These are phyloP conservation scores for Macroramphosus scolopax DNA, from an alignment of 2,797 vertebrate species.

Conservation along the genomic window DNA sequence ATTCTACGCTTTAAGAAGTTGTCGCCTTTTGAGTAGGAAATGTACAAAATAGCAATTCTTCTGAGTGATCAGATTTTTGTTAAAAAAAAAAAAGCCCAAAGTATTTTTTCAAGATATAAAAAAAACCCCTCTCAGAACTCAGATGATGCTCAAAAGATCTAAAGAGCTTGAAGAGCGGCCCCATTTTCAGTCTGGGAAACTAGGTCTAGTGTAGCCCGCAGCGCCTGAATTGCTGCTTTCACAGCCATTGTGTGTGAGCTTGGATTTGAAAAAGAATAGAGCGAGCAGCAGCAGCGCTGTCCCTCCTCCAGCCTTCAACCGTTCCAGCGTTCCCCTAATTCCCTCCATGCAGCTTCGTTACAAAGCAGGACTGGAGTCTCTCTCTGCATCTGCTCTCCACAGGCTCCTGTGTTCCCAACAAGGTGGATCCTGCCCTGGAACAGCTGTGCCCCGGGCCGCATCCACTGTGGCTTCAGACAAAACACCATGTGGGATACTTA, in stretches of 20 bases:
- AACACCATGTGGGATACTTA: conserved; percentile 28
- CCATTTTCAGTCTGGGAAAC: conserved; percentile 74
- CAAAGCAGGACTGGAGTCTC: conserved; percentile 46
- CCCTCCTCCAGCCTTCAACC: conserved; percentile 70
- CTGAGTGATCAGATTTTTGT: conserved; percentile 9
- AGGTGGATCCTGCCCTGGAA: conserved; percentile 63
- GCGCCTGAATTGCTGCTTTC: conserved; percentile 68
- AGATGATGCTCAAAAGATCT: conserved; percentile 49
- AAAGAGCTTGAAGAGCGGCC: conserved; percentile 63
- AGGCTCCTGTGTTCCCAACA: conserved; percentile 45
- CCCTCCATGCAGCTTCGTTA: conserved; percentile 60
- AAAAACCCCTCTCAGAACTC: conserved; percentile 32
- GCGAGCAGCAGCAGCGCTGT: conserved; percentile 44
- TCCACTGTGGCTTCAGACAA: conserved; percentile 40
- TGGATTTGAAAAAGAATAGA: conserved; percentile 65
- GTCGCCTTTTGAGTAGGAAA: conserved; percentile 6
- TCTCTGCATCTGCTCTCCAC: conserved; percentile 51
- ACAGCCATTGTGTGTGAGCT: conserved; percentile 66
- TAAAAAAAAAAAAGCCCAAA: conserved; percentile 7
- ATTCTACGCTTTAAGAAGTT: conserved; percentile 4
- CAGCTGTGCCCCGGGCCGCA: conserved; percentile 39
- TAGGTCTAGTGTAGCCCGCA: conserved; percentile 79
- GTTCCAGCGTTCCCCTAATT: conserved; percentile 65
- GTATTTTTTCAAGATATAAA: conserved; percentile 29
- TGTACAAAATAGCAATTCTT: conserved; percentile 9